phyloP scores from a whole-genome alignment of 2,888 invertebrate species.

The Parnassius orleans region DNA sequence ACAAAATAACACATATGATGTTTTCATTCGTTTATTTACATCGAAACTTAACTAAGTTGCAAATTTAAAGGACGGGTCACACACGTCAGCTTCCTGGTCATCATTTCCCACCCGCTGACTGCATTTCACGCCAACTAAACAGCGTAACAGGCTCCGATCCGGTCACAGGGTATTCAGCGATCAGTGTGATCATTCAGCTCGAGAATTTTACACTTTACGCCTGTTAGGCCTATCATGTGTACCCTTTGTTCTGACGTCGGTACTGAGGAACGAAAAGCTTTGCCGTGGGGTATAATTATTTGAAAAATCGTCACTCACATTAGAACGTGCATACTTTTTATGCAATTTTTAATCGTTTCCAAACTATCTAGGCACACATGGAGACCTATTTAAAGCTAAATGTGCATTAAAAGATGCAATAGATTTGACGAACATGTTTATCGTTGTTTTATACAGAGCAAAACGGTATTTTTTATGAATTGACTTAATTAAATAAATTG shows the following conservation, averaged over 20 bases:
- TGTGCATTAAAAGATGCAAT: too few species aligned
- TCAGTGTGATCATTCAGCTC: constrained; percentile 38
- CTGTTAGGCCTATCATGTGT: constrained; percentile 43
- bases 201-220: constrained; percentile 48
- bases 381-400: too few species aligned
- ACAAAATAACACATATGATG: background rate
- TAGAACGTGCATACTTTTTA: background rate
- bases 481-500: too few species aligned
- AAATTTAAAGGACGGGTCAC: constrained; percentile 21
- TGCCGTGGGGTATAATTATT: constrained; percentile 6
- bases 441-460: too few species aligned
- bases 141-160: constrained; percentile 27
- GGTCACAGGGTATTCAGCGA: constrained; percentile 20
- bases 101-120: constrained; percentile 39
- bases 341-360: too few species aligned
- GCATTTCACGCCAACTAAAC: constrained; percentile 44
- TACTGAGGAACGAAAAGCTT: constrained; percentile 14
- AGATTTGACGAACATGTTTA: too few species aligned
- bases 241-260: constrained; percentile 44
- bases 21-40: background rate
- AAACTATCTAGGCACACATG: too few species aligned
- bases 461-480: too few species aligned
- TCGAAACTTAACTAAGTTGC: constrained; percentile 14
- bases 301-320: constrained; percentile 5
- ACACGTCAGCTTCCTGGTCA: constrained; percentile 37